Percentiles rank a stretch among this genome's conserved stretches.
These are phyloP conservation scores for Caenorhabditis wallacei DNA, from an alignment of 2,888 invertebrate species.

Conservation along the genomic window DNA sequence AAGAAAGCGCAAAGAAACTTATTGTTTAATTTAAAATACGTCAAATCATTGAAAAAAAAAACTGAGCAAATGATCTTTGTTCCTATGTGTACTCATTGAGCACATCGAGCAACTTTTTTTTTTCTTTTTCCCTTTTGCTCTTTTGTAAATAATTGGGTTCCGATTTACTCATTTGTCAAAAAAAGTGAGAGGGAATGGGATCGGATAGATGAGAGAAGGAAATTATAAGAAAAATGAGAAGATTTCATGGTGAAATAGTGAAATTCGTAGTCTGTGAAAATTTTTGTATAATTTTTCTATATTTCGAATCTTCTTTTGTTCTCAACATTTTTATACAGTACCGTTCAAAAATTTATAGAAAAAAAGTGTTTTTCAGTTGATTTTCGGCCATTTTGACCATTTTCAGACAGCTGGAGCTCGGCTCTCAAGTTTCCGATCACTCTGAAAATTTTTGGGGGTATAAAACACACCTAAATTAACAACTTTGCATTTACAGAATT, in stretches of 20 bases:
- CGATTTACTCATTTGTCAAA: conserved; percentile 19
- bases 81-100: conserved; percentile 58
- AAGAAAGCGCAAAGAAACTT: conserved; percentile 36
- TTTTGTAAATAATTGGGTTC: conserved; percentile 48
- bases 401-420: too few relatives aligned
- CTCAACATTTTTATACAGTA: too few relatives aligned
- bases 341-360: too few relatives aligned
- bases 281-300: too few relatives aligned
- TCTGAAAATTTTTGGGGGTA: too few relatives aligned
- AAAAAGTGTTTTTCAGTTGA: too few relatives aligned
- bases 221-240: not conserved
- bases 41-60: conserved; percentile 56
- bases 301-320: too few relatives aligned
- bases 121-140: conserved; percentile 14
- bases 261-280: too few relatives aligned
- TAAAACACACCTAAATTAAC: too few relatives aligned
- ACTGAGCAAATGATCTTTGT: conserved; percentile 63
- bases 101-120: conserved; percentile 50
- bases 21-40: conserved; percentile 67
- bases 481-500: too few relatives aligned
- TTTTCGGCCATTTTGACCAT: too few relatives aligned
- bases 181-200: not conserved
- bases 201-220: not conserved
- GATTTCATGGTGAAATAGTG: not conserved
- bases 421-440: too few relatives aligned